phyloP scores from a whole-genome alignment of 2,797 vertebrate species.

The Myripristis murdjan region DNA sequence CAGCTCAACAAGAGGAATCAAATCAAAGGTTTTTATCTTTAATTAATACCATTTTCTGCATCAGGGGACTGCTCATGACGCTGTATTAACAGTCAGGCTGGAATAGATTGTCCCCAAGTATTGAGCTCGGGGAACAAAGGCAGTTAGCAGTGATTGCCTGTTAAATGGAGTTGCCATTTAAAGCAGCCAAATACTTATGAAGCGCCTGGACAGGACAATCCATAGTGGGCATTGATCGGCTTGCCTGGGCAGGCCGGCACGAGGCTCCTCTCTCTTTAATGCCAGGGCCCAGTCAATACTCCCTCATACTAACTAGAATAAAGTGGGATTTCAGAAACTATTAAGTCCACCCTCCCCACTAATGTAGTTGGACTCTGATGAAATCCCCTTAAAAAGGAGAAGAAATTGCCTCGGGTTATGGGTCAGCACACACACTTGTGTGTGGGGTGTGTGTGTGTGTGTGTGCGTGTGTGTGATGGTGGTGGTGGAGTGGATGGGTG shows the following conservation, averaged over 20 bases:
- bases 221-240: conserved; percentile 85
- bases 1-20: conserved; percentile 73
- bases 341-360: conserved; percentile 85
- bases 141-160: conserved; percentile 89
- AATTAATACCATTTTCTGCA: conserved; percentile 85
- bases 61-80: conserved; percentile 78
- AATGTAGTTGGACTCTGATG: conserved; percentile 87
- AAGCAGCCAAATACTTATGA: conserved; percentile 89
- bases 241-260: conserved; percentile 76
- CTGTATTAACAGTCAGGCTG: conserved; percentile 82
- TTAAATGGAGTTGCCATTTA: conserved; percentile 90
- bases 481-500: conserved; percentile 22
- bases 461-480: conserved; percentile 24
- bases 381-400: conserved; percentile 86
- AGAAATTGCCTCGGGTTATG: conserved; percentile 87
- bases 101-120: conserved; percentile 85
- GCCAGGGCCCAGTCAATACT: conserved; percentile 83
- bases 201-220: conserved; percentile 87
- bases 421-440: conserved; percentile 76
- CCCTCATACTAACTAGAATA: conserved; percentile 85
- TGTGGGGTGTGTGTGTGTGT: not conserved
- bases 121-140: conserved; percentile 85
- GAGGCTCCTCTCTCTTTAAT: conserved; percentile 79
- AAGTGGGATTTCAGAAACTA: conserved; percentile 86
- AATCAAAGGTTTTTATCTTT: conserved; percentile 81